Conservation (phyloP, 2,888 invertebrate genomes). For the Drosophila emarginata region DNA sequence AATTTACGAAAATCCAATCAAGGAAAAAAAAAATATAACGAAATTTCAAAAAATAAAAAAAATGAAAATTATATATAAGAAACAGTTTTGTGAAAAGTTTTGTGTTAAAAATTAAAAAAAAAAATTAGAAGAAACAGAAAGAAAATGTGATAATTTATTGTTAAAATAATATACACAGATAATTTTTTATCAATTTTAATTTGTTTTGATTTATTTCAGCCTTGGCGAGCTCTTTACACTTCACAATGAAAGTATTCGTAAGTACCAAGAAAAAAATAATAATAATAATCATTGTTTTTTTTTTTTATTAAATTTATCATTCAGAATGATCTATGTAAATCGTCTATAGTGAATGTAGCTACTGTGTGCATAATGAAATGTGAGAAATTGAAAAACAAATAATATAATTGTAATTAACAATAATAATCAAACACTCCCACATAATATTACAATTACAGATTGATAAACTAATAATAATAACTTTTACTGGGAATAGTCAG, state of each 20-base stretch:
- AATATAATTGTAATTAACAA: constrained; percentile 25
- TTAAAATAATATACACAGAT: constrained; percentile 6
- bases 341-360: constrained; percentile 21
- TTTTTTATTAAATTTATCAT: constrained; percentile 1
- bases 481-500: not conserved
- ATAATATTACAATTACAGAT: constrained; percentile 20
- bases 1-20: not conserved
- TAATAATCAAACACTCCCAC: constrained; percentile 21
- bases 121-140: not conserved
- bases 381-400: constrained; percentile 43
- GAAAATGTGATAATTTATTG: not conserved
- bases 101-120: not conserved
- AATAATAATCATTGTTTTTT: not conserved
- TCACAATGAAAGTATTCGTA: constrained; percentile 84
- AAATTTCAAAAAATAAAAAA: not conserved
- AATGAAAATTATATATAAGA: not conserved
- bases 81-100: not conserved
- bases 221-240: constrained; percentile 57
- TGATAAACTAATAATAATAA: not conserved
- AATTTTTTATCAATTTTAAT: constrained; percentile 28
- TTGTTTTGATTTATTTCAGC: constrained; percentile 58
- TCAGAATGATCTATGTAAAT: constrained; percentile 7
- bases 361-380: constrained; percentile 42
- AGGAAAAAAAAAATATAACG: not conserved
- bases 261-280: constrained; percentile 77